Conservation (phyloP, 2,888 invertebrate genomes). For the Cloeon dipterum region DNA sequence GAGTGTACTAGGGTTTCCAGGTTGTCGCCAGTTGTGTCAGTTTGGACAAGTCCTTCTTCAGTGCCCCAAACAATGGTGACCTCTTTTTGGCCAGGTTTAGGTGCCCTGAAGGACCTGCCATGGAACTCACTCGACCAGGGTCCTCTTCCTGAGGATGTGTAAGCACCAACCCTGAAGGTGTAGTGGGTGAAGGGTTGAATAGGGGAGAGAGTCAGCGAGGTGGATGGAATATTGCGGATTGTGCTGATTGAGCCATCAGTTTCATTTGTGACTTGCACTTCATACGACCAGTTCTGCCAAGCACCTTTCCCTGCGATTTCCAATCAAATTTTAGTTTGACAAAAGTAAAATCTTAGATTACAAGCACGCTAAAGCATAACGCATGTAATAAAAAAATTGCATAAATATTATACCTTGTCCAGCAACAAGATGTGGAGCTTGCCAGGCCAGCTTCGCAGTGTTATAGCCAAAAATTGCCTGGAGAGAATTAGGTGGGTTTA, state of each 20-base stretch:
- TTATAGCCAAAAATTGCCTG: constrained; percentile 60
- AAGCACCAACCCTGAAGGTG: constrained; percentile 53
- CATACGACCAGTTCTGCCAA: constrained; percentile 57
- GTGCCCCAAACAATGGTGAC: constrained; percentile 53
- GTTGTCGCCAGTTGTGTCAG: constrained; percentile 60
- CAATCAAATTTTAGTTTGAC: not conserved
- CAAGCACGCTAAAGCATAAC: not conserved
- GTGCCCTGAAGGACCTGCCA: constrained; percentile 28
- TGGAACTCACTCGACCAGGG: constrained; percentile 58
- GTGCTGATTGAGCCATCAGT: constrained; percentile 18
- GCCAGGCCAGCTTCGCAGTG: constrained; percentile 61
- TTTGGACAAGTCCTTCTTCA: constrained; percentile 47
- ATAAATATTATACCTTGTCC: constrained; percentile 36
- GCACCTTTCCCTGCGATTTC: constrained; percentile 27
- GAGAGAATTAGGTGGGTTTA: constrained; percentile 52
- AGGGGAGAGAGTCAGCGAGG: constrained; percentile 38
- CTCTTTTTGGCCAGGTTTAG: constrained; percentile 19
- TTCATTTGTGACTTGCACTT: constrained; percentile 39
- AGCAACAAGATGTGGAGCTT: constrained; percentile 47
- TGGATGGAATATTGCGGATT: constrained; percentile 27
- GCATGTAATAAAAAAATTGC: constrained; percentile 6
- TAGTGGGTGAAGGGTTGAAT: constrained; percentile 56
- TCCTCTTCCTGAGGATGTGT: constrained; percentile 46
- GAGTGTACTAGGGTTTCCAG: constrained; percentile 41
- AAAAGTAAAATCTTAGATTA: not conserved